phyloP scores from a whole-genome alignment of 2,113 vertebrate genomes.

The Condylura cristata region DNA sequence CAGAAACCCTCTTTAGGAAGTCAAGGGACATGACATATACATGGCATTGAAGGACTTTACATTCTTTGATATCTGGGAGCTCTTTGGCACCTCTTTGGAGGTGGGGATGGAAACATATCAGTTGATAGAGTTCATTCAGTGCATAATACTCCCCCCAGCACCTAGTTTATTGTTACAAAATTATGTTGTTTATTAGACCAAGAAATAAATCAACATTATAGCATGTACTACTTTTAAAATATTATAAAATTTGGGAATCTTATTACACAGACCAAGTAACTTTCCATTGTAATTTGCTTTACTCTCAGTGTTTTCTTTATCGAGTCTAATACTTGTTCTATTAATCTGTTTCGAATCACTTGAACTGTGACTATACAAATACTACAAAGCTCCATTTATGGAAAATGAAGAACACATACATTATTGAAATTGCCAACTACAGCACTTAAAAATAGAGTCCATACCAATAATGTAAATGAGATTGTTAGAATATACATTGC shows the following conservation, averaged over 20 bases:
- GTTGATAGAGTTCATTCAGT: too few species aligned
- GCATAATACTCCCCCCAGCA: too few species aligned
- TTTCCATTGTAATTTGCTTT: neutral
- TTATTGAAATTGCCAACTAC: neutral
- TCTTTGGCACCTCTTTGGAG: too few species aligned
- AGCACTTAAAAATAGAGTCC: constrained; percentile 48
- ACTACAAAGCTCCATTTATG: neutral
- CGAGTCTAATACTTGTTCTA: neutral
- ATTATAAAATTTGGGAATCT: neutral
- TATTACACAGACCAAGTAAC: neutral
- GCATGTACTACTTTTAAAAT: neutral
- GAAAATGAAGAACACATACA: neutral
- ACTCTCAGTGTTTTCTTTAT: neutral
- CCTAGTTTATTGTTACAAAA: neutral
- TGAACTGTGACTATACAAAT: neutral
- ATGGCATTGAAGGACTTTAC: too few species aligned
- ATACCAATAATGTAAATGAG: neutral
- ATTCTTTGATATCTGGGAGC: too few species aligned
- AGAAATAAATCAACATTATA: neutral
- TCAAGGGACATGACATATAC: too few species aligned
- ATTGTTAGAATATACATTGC: neutral
- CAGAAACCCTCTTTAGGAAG: too few species aligned
- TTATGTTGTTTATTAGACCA: neutral
- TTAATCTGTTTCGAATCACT: neutral
- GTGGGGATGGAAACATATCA: too few species aligned